Percentiles rank a stretch among this genome's conserved stretches.
Conservation (phyloP, 1,140 invertebrate genomes). For the Mycetomoellerius zeteki region DNA sequence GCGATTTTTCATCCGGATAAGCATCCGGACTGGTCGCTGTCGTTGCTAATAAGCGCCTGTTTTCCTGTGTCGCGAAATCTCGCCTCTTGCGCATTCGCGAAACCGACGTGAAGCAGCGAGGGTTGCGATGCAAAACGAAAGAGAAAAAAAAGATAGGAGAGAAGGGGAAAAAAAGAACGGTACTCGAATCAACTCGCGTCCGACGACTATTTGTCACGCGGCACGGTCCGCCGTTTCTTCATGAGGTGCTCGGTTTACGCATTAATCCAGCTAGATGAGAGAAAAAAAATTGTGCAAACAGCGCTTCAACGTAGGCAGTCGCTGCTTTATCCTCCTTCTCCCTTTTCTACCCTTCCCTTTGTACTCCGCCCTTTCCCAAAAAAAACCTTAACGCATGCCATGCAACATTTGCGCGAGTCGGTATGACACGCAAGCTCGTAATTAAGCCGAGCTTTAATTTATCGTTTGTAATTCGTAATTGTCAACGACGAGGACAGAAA, state of each 20-base stretch:
- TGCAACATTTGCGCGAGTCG: conserved; percentile 46
- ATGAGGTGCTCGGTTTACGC: conserved; percentile 69
- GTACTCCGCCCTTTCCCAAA: conserved; percentile 10
- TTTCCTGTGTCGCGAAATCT: conserved; percentile 54
- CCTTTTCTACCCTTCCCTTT: conserved; percentile 16
- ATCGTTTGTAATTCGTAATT: conserved; percentile 55
- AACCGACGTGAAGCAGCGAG: conserved; percentile 30
- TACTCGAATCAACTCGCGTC: conserved; percentile 64
- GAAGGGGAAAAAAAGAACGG: conserved; percentile 26
- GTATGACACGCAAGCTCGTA: conserved; percentile 59
- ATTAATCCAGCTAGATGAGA: conserved; percentile 71
- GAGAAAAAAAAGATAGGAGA: not conserved
- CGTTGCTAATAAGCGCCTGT: conserved; percentile 50
- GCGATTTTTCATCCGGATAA: conserved; percentile 59
- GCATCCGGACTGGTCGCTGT: conserved; percentile 41
- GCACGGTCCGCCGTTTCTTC: conserved; percentile 66
- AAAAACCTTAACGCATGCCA: conserved; percentile 39
- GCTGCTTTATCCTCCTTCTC: conserved; percentile 54
- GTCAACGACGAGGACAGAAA: conserved; percentile 36
- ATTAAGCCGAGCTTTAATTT: conserved; percentile 63
- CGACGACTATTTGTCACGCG: conserved; percentile 68
- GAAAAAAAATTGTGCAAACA: conserved; percentile 68
- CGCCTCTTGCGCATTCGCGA: conserved; percentile 20
- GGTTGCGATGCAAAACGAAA: conserved; percentile 29
- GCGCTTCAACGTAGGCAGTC: conserved; percentile 59